A percentile compares a stretch with the other conserved stretches of the same genome.
phyloP scores from a whole-genome alignment of 2,113 vertebrate genomes.

The Callipepla californica region DNA sequence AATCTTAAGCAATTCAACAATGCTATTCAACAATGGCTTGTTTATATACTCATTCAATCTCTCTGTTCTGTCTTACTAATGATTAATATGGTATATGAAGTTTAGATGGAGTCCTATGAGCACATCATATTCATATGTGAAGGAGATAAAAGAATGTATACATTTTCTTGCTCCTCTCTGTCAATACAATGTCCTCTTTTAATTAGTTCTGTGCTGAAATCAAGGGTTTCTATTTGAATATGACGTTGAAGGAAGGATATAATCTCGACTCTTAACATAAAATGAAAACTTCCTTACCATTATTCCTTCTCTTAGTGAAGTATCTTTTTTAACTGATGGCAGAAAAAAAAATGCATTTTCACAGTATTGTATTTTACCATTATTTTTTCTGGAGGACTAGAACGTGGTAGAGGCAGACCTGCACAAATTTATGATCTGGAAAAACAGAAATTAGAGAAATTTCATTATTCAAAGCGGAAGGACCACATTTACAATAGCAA shows the following conservation, averaged over 20 bases:
- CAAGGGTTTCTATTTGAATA: neutral
- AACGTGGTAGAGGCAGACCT: neutral
- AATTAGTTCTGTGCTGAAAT: neutral
- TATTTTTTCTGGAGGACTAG: neutral
- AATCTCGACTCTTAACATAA: neutral
- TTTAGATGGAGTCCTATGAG: neutral
- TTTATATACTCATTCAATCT: conserved; percentile 10
- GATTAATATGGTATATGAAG: neutral
- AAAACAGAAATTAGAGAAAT: neutral
- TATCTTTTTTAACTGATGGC: neutral
- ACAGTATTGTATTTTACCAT: neutral
- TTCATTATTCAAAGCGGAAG: neutral
- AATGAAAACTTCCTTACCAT: neutral
- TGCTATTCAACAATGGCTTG: conserved; percentile 22
- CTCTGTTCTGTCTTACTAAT: conserved; percentile 19
- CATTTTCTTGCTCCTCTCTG: neutral
- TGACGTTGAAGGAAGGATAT: neutral
- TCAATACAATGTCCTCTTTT: neutral
- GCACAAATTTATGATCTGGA: neutral
- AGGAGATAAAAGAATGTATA: neutral
- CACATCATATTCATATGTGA: neutral
- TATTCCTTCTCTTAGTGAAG: neutral
- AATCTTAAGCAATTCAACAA: conserved; percentile 41
- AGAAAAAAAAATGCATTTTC: neutral
- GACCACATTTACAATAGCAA: neutral